Percentiles rank a stretch among this genome's conserved stretches.
These are phyloP conservation scores for Coturnix japonica DNA, from an alignment of 2,113 vertebrate genomes.

Conservation along the genomic window DNA sequence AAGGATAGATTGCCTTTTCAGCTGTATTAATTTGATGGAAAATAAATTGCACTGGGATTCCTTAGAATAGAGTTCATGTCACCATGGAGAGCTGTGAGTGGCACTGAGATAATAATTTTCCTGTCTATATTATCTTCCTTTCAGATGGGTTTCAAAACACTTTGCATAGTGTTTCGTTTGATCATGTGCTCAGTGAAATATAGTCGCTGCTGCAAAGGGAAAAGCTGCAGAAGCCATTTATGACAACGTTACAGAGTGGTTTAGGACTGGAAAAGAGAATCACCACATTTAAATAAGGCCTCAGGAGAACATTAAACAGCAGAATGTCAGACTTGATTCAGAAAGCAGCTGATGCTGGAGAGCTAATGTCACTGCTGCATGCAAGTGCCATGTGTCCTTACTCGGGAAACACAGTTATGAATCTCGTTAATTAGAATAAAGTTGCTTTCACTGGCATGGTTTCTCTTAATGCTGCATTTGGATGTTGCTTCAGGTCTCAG, in stretches of 20 bases:
- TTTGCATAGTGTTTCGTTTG: not conserved
- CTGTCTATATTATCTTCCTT: constrained; percentile 49
- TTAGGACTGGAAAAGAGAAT: not conserved
- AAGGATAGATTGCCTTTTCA: constrained; percentile 62
- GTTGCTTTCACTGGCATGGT: not conserved
- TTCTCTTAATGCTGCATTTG: not conserved
- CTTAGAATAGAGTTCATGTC: constrained; percentile 46
- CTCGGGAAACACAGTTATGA: not conserved
- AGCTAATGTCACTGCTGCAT: not conserved
- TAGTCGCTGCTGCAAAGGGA: not conserved
- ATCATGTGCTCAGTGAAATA: not conserved
- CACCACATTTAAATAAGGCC: not conserved
- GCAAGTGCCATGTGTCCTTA: not conserved
- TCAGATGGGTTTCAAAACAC: constrained; percentile 43
- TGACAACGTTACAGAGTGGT: not conserved
- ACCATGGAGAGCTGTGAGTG: constrained; percentile 41
- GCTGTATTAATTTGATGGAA: constrained; percentile 57
- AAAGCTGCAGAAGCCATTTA: not conserved
- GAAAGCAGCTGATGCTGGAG: not conserved
- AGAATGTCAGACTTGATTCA: not conserved
- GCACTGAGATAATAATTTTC: constrained; percentile 56
- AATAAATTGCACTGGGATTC: constrained; percentile 52
- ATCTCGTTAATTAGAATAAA: not conserved
- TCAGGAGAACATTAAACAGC: not conserved
- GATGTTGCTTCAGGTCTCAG: not conserved